These are phyloP conservation scores for Pediacus dermestoides DNA, from an alignment of 2,888 invertebrate genomes.

Conservation along the genomic window DNA sequence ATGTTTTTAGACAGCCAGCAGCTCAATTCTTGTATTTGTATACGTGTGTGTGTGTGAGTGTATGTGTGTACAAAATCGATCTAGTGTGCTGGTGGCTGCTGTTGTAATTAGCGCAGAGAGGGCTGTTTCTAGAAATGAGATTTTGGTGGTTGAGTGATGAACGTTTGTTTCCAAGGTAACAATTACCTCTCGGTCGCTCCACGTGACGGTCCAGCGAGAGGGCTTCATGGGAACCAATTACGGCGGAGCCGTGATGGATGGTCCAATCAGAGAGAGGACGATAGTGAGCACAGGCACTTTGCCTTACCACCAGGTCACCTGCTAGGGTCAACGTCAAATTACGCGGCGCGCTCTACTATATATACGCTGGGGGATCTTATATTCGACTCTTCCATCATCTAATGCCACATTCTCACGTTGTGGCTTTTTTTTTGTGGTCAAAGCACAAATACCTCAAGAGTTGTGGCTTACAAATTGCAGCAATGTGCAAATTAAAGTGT, in stretches of 20 bases:
- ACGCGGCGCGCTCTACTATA: constrained; percentile 21
- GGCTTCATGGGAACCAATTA: constrained; percentile 55
- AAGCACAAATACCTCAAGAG: not conserved
- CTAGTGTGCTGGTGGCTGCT: constrained; percentile 2
- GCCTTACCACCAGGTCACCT: constrained; percentile 39
- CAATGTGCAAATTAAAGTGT: constrained; percentile 22
- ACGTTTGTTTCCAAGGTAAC: constrained; percentile 47
- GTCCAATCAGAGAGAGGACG: constrained; percentile 54
- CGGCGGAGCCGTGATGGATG: constrained; percentile 56
- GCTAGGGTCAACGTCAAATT: constrained; percentile 40
- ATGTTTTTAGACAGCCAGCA: not conserved
- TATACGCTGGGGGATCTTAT: too few species aligned
- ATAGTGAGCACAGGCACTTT: constrained; percentile 8
- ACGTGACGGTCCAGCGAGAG: constrained; percentile 40
- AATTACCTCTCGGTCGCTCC: constrained; percentile 45
- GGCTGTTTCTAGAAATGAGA: constrained; percentile 31
- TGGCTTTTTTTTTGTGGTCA: not conserved
- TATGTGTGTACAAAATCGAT: constrained; percentile 1
- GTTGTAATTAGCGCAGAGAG: constrained; percentile 9
- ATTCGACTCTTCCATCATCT: constrained; percentile 28
- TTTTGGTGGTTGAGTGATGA: constrained; percentile 37
- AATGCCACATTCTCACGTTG: constrained; percentile 28
- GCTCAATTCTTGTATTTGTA: not conserved
- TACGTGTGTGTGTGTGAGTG: too few species aligned
- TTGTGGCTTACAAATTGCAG: constrained; percentile 19